phyloP scores from a whole-genome alignment of 2,113 vertebrate species.

The Panthera leo region DNA sequence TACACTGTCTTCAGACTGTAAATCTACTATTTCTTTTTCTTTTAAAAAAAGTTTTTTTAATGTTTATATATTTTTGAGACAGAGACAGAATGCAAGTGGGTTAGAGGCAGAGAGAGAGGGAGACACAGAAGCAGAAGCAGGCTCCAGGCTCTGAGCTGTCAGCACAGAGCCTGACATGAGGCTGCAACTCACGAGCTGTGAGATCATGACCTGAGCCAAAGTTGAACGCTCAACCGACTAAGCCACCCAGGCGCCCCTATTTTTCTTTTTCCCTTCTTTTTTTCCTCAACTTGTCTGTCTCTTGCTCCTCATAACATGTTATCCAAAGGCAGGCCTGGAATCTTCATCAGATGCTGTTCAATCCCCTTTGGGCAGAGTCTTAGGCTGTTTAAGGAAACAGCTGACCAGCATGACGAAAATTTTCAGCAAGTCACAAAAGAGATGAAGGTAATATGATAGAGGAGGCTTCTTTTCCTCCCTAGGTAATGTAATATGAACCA shows the following conservation, averaged over 20 bases:
- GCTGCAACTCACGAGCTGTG: too few relatives aligned
- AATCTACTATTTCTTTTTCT: background rate
- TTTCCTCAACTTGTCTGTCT: background rate
- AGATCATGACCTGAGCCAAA: too few relatives aligned
- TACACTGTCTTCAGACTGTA: background rate
- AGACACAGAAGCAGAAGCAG: too few relatives aligned
- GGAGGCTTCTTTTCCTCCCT: background rate
- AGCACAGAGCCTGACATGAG: too few relatives aligned
- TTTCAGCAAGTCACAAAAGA: background rate
- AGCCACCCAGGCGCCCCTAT: too few relatives aligned
- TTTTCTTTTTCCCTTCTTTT: background rate
- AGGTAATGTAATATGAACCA: background rate
- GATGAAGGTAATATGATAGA: background rate
- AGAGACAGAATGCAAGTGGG: too few relatives aligned
- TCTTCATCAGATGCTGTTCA: background rate
- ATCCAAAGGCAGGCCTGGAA: background rate
- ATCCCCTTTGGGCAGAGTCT: background rate
- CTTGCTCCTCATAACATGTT: background rate
- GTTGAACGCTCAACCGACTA: too few relatives aligned
- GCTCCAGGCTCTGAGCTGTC: too few relatives aligned
- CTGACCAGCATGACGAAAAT: background rate
- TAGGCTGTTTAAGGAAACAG: background rate
- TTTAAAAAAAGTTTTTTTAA: background rate
- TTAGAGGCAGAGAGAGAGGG: too few relatives aligned
- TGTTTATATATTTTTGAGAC: too few relatives aligned